Conservation (phyloP, 2,797 vertebrate genomes). For the Psittacula derbiana region DNA sequence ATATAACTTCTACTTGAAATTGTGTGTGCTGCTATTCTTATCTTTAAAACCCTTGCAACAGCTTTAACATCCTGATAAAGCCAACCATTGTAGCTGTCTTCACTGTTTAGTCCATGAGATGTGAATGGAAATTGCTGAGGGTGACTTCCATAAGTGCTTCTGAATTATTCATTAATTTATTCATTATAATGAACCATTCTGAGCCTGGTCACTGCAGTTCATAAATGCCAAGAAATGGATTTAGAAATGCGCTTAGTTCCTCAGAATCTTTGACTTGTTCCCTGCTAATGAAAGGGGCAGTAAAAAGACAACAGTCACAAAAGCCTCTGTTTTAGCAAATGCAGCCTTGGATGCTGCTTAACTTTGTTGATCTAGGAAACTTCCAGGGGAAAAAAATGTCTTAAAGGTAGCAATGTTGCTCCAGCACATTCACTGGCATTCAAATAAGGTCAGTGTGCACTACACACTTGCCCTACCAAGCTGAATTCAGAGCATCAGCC, state of each 20-base stretch:
- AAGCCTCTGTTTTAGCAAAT: background rate
- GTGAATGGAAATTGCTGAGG: background rate
- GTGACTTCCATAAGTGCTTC: background rate
- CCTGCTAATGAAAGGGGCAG: background rate
- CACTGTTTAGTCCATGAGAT: background rate
- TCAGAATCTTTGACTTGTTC: background rate
- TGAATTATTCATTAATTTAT: conserved; percentile 59
- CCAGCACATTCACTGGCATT: background rate
- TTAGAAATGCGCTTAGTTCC: background rate
- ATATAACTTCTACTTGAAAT: conserved; percentile 29
- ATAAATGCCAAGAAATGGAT: background rate
- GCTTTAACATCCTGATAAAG: conserved; percentile 20
- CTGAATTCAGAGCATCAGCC: background rate
- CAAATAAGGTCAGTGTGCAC: background rate
- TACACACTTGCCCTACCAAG: background rate
- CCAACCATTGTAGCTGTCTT: conserved; percentile 22
- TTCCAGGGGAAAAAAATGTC: background rate
- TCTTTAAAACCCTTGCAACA: conserved; percentile 48
- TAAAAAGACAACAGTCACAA: background rate
- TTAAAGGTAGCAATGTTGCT: background rate
- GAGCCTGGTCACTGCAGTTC: background rate
- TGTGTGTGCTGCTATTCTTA: conserved; percentile 37
- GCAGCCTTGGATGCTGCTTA: background rate
- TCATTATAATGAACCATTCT: background rate
- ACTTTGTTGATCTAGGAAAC: background rate